Evolutionary conservation across 2,797 vertebrate genomes (phyloP).

Genomic region (Enteromius argenteus): DNA sequence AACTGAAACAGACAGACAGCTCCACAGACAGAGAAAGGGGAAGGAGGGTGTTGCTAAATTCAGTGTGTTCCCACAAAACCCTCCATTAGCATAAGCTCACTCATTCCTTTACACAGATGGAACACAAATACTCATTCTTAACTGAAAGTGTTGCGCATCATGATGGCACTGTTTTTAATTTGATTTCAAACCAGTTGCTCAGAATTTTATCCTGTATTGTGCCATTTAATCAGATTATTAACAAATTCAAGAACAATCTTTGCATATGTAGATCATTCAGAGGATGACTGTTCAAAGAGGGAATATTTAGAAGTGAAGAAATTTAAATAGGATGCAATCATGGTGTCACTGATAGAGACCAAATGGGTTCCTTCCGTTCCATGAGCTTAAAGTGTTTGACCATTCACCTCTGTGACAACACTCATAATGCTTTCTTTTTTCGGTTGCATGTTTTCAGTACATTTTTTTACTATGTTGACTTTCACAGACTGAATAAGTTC

Average conservation of each 20-base stretch:
- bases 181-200: not conserved
- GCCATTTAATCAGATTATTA: not conserved
- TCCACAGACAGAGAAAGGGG: not conserved
- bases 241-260: not conserved
- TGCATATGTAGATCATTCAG: not conserved
- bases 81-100: not conserved
- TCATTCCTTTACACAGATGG: not conserved
- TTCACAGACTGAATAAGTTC: not conserved
- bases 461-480: not conserved
- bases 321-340: not conserved
- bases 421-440: not conserved
- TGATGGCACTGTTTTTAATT: not conserved
- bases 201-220: not conserved
- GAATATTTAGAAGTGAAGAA: not conserved
- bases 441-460: not conserved
- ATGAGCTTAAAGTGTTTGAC: constrained; percentile 17
- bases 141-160: not conserved
- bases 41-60: constrained; percentile 23
- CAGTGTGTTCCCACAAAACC: constrained; percentile 3
- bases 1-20: not conserved
- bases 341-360: not conserved
- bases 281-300: not conserved
- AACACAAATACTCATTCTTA: not conserved
- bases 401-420: constrained; percentile 2
- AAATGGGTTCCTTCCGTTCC: not conserved